Conservation (phyloP, 1,140 invertebrate species). For the Aphaenogaster ashmeadi region DNA sequence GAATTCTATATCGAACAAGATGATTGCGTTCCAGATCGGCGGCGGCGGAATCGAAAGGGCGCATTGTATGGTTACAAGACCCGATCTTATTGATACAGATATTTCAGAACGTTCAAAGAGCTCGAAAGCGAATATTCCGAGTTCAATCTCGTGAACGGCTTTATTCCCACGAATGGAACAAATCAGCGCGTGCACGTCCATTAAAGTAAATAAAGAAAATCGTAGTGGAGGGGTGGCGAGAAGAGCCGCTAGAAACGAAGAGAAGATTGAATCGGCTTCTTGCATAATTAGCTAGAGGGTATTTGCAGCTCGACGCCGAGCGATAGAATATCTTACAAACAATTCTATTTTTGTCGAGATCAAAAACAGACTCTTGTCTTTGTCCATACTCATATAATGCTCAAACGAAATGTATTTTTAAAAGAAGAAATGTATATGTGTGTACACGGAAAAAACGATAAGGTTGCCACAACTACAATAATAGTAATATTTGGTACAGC, state of each 20-base stretch:
- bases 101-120: conserved; percentile 37
- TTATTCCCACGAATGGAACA: conserved; percentile 54
- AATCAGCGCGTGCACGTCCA: conserved; percentile 30
- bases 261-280: conserved; percentile 79
- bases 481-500: no score
- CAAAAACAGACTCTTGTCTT: background rate
- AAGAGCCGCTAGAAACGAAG: background rate
- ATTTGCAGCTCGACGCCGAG: background rate
- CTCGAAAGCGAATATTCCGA: conserved; percentile 30
- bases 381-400: background rate
- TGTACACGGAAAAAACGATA: no score
- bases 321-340: background rate
- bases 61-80: background rate
- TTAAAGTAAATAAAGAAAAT: conserved; percentile 56
- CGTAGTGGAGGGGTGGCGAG: background rate
- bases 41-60: conserved; percentile 1
- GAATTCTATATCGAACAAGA: conserved; percentile 24
- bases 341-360: background rate
- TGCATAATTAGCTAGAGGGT: conserved; percentile 74
- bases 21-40: conserved; percentile 44
- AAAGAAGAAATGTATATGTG: background rate
- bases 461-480: no score
- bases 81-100: conserved; percentile 1
- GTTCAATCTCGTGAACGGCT: conserved; percentile 49
- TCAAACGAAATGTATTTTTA: background rate